phyloP scores from a whole-genome alignment of 2,888 invertebrate genomes.

The Ashinkailepas kermadecensis region DNA sequence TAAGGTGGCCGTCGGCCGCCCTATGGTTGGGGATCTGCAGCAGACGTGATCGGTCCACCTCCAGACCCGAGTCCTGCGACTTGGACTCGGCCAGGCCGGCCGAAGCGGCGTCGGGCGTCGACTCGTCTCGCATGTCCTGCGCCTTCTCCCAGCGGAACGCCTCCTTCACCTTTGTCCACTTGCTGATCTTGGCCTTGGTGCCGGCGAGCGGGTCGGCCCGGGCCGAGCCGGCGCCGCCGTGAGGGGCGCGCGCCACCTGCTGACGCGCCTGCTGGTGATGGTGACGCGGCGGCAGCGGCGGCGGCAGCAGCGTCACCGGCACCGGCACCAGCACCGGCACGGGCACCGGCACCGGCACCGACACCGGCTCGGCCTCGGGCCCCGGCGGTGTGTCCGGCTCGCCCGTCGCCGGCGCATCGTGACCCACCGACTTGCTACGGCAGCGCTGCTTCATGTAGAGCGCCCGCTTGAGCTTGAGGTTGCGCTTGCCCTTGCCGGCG shows the following conservation, averaged over 20 bases:
- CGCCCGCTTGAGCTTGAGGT: slow-evolving; percentile 29
- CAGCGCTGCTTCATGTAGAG: slow-evolving; percentile 44
- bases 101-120: not conserved
- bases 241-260: too few species aligned
- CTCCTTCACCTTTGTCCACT: slow-evolving; percentile 83
- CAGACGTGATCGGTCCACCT: slow-evolving; percentile 41
- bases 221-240: too few species aligned
- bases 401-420: slow-evolving; percentile 45
- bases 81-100: slow-evolving; percentile 40
- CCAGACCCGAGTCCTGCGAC: slow-evolving; percentile 45
- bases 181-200: slow-evolving; percentile 57
- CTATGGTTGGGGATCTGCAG: slow-evolving; percentile 39
- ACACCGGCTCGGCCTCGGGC: too few species aligned
- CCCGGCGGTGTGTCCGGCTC: slow-evolving; percentile 34
- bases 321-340: too few species aligned
- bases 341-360: too few species aligned
- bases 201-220: not conserved
- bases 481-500: slow-evolving; percentile 30
- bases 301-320: not conserved
- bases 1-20: slow-evolving; percentile 35
- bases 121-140: slow-evolving; percentile 43
- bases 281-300: slow-evolving; percentile 7
- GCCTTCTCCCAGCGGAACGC: slow-evolving; percentile 81
- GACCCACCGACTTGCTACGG: slow-evolving; percentile 60
- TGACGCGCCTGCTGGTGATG: too few species aligned